Evolutionary conservation across 2,888 invertebrate species (phyloP).

Genomic region (Drosophila borealis): DNA sequence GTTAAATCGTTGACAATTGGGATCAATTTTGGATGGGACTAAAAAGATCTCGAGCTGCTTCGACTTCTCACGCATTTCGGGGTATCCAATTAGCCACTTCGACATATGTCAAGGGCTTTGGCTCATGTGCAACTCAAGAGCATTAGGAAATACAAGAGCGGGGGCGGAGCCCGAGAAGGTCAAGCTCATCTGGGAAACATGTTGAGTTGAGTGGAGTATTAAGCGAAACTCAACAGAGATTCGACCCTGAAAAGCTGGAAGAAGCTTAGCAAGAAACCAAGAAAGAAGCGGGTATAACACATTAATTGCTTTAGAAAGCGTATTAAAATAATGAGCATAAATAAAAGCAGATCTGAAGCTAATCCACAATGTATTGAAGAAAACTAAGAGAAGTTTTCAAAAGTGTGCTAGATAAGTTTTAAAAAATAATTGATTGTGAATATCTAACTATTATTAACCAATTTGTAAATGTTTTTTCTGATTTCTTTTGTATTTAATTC

Average conservation of each 20-base stretch:
- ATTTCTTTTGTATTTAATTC: neutral
- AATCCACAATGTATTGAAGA: too few relatives aligned
- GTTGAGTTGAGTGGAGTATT: constrained; percentile 12
- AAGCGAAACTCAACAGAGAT: constrained; percentile 1
- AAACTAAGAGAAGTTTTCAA: too few relatives aligned
- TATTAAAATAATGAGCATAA: too few relatives aligned
- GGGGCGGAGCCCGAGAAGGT: constrained; percentile 43
- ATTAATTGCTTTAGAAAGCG: too few relatives aligned
- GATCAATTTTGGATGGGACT: constrained; percentile 49
- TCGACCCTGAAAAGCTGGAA: neutral
- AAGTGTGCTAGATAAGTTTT: too few relatives aligned
- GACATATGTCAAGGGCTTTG: constrained; percentile 48
- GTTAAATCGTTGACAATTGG: constrained; percentile 70
- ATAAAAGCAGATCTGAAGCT: too few relatives aligned
- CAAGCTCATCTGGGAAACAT: constrained; percentile 42
- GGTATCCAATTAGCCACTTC: constrained; percentile 29
- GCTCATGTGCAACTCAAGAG: constrained; percentile 23
- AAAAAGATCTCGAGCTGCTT: constrained; percentile 22
- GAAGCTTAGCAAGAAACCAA: too few relatives aligned
- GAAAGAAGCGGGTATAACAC: too few relatives aligned
- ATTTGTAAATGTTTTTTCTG: neutral
- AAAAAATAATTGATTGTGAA: neutral
- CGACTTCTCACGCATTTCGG: constrained; percentile 1
- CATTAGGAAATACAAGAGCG: constrained; percentile 20
- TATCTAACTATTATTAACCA: neutral